Evolutionary conservation across 2,888 invertebrate genomes (phyloP).

Genomic region (Ophion ellenae): DNA sequence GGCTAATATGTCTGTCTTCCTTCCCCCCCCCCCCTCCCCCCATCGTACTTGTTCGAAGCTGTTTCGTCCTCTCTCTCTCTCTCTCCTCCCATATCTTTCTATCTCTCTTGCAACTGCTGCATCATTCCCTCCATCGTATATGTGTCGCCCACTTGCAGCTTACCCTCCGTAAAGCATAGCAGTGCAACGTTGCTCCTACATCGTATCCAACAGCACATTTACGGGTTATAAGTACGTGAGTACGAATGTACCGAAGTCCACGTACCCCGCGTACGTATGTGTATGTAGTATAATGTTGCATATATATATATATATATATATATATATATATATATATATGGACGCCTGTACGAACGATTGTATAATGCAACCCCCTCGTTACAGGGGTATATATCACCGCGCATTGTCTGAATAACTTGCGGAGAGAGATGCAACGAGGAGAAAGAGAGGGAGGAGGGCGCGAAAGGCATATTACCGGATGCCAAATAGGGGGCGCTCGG

Average conservation of each 20-base stretch:
- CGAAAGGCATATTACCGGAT: conserved; percentile 31
- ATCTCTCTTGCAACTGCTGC: conserved; percentile 33
- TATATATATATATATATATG: conserved; percentile 10
- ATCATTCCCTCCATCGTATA: conserved; percentile 42
- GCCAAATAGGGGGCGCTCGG: conserved; percentile 31
- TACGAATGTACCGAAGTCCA: conserved; percentile 31
- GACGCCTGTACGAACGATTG: conserved; percentile 57
- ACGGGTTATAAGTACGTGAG: conserved; percentile 57
- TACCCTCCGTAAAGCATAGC: conserved; percentile 62
- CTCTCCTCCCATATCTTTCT: neutral
- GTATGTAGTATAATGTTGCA: conserved; percentile 36
- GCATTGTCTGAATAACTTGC: conserved; percentile 67
- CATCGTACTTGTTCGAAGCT: conserved; percentile 36
- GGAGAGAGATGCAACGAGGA: conserved; percentile 35
- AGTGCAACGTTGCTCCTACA: conserved; percentile 9
- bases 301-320: neutral
- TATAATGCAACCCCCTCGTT: conserved; percentile 68
- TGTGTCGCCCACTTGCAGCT: conserved; percentile 62
- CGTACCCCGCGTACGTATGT: neutral
- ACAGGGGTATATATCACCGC: conserved; percentile 66
- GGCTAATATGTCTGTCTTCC: conserved; percentile 54
- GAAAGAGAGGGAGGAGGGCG: neutral
- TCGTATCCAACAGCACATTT: conserved; percentile 41
- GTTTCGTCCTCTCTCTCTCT: conserved; percentile 27
- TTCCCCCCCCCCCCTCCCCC: conserved; percentile 23